Percentiles rank a stretch among this genome's conserved stretches.
These are phyloP conservation scores for Himalopsyche tibetana DNA, from an alignment of 2,888 invertebrate genomes.

Conservation along the genomic window DNA sequence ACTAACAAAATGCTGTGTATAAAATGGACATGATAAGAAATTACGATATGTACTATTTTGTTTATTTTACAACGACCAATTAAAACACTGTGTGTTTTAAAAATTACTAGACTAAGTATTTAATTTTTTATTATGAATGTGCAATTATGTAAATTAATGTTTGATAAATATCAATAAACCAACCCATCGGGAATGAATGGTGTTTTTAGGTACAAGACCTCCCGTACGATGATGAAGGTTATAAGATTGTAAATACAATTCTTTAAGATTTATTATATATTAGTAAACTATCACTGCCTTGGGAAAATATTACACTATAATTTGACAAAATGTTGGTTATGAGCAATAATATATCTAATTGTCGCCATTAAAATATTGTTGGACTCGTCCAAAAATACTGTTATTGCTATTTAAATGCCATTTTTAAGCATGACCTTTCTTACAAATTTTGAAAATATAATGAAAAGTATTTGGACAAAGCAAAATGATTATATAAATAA, in stretches of 20 bases:
- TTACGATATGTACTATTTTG: not conserved
- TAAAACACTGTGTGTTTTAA: constrained; percentile 49
- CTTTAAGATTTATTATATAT: not conserved
- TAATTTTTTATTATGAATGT: constrained; percentile 18
- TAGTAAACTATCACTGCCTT: too few species aligned
- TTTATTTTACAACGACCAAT: constrained; percentile 27
- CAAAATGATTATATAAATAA: too few species aligned
- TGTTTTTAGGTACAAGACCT: not conserved
- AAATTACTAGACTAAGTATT: constrained; percentile 23
- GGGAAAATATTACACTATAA: too few species aligned
- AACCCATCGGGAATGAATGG: not conserved
- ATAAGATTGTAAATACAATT: not conserved
- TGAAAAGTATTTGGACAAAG: too few species aligned
- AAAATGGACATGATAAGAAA: constrained; percentile 1
- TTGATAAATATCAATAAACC: not conserved
- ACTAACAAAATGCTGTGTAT: not conserved
- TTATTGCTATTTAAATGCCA: too few species aligned
- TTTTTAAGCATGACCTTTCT: too few species aligned
- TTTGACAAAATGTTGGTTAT: too few species aligned
- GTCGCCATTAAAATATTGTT: too few species aligned
- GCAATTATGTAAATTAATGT: constrained; percentile 5
- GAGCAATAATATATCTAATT: too few species aligned
- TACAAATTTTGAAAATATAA: too few species aligned
- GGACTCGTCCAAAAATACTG: too few species aligned
- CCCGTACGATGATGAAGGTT: not conserved